Evolutionary conservation across 1,140 invertebrate genomes (phyloP).

Genomic region (Nomia melanderi): DNA sequence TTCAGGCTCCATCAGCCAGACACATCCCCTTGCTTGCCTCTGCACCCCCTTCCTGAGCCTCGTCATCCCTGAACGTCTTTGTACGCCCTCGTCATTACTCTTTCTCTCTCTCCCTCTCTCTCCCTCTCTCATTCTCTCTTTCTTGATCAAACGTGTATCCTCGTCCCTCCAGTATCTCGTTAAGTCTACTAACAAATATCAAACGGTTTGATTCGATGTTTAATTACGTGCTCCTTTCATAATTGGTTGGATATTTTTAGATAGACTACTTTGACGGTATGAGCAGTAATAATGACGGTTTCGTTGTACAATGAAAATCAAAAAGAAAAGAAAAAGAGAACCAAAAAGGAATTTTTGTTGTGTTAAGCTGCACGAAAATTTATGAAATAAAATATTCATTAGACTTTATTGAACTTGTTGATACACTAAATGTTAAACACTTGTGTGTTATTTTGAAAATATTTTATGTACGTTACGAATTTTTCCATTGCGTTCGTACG

Average conservation of each 20-base stretch:
- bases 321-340: too few species aligned
- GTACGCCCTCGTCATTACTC: constrained; percentile 49
- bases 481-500: not conserved
- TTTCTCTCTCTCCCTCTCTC: constrained; percentile 43
- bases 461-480: too few species aligned
- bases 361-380: too few species aligned
- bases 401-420: too few species aligned
- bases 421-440: too few species aligned
- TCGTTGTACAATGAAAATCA: too few species aligned
- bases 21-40: constrained; percentile 57
- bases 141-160: not conserved
- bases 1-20: constrained; percentile 77
- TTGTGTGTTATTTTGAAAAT: too few species aligned
- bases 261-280: not conserved
- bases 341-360: too few species aligned
- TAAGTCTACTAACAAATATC: constrained; percentile 15
- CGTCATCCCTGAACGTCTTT: constrained; percentile 62
- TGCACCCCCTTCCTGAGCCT: constrained; percentile 43
- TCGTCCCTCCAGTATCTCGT: not conserved
- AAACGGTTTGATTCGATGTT: constrained; percentile 6
- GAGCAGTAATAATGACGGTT: too few species aligned
- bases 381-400: too few species aligned
- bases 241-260: not conserved
- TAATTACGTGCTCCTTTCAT: not conserved
- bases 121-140: constrained; percentile 45